Evolutionary conservation across 2,797 vertebrate species (phyloP).

Genomic region (Acrocephalus scirpaceus): DNA sequence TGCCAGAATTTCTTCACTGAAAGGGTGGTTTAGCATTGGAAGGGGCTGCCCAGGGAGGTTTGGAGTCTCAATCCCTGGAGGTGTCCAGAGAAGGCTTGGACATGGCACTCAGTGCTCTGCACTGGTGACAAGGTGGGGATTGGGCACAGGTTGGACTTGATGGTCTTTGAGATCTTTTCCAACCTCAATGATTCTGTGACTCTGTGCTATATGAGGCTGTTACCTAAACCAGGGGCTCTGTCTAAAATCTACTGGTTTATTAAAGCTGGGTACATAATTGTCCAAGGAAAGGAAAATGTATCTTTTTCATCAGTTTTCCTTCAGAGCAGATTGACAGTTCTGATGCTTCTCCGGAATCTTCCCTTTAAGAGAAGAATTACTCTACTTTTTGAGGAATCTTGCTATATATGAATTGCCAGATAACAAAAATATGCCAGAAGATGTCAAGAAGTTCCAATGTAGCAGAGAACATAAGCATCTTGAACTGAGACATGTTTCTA

Average conservation of each 20-base stretch:
- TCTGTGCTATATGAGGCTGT: background rate
- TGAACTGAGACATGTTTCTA: background rate
- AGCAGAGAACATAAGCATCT: background rate
- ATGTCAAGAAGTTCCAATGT: background rate
- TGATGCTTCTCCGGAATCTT: background rate
- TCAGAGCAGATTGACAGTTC: background rate
- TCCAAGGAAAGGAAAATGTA: background rate
- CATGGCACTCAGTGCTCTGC: background rate
- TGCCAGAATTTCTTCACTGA: background rate
- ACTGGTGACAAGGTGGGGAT: background rate
- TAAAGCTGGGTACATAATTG: background rate
- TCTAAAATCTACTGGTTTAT: background rate
- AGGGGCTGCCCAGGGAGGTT: background rate
- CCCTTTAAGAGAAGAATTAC: background rate
- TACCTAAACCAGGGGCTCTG: background rate
- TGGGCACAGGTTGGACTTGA: rapidly evolving
- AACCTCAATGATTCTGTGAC: background rate
- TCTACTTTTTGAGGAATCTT: background rate
- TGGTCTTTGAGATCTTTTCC: background rate
- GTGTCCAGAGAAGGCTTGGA: background rate
- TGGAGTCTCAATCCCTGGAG: background rate
- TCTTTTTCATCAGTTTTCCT: background rate
- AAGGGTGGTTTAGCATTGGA: background rate
- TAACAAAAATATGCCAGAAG: background rate
- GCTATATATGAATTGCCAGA: background rate